Evolutionary conservation across 2,888 invertebrate genomes (phyloP), one percentile per base, ranked within the genome.

Genomic region (Eilema sororculum): DNA sequence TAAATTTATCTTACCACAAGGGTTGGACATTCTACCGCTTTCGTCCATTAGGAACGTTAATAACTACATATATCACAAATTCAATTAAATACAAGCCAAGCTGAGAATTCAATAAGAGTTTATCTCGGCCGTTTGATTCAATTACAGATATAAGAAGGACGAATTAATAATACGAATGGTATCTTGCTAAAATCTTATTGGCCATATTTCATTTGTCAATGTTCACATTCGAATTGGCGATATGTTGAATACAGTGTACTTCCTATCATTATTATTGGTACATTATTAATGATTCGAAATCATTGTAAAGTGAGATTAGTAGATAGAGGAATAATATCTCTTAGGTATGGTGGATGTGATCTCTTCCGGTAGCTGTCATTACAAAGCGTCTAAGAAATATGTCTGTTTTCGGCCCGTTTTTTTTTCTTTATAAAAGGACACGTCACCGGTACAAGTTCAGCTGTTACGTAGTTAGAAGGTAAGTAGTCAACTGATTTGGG

Each of bases 71-170:
- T 33, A 28, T 28, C 3, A 4, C n/a, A n/a, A n/a, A 52, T 52
- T 52, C 52, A 33, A 60, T 30, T 60, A n/a, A 60, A 30, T 28
- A n/a, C n/a, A 10, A 60, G 30, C 60, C 30, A 30, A 60, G 20
- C n/a, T n/a, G 30, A n/a, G 60, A 30, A 60, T 30, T n/a, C 28
- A 60, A 59, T 30, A 60, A 60, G 28, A 30, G 30, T 20, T 30
- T 37, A 62, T 30, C n/a, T 37, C 24, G 37, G 28, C 30, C 24
- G 62, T 9, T 62, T 24, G 33, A 37, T 37, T 62, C 22, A 62
- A 12, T 62, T 62, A 62, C 24, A 22, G 37, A 37, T 62, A 62
- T 22, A 61, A 22, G 20, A 46, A 46, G 52, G 52, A 52, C 52
- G 52, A n/a, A 52, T 52, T 52, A 3, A 52, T 52, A n/a, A 52